Base-by-base conservation (phyloP, 2,888 invertebrate genomes). In the Cosmia trapezina region DNA sequence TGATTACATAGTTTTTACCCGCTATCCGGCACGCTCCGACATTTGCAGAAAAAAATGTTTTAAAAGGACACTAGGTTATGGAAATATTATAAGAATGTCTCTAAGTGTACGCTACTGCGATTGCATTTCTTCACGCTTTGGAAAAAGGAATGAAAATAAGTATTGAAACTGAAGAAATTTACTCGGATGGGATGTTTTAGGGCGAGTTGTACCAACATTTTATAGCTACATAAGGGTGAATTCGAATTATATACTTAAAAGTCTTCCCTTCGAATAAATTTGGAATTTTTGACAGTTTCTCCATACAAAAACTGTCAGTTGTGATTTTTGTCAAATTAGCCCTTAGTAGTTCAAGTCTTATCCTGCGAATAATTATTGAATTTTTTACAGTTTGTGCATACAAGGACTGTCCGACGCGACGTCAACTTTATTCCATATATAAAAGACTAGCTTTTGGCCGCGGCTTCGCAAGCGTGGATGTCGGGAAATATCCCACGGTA, bases 1-100 rank as follows among this genome's bases (percentile, higher is more conserved):
- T 86, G 68, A 86, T 87, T 86, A 90, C 87, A 87, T 83, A 64
- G 87, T 90, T 91, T 89, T 90, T 90, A 77, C 78, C 59, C 80
- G 83, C 85, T 59, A 79, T 80, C 84, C 86, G 80, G 86, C 87
- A 87, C 89, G 87, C 89, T 88, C 80, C 71, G 75, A 45, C 80
- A 77, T 84, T 79, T 41, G 68, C 37, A 76, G 73, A 78, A 84
- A 85, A 84, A 84, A 82, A 73, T 47, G 33, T 57, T 72, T 61
- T 81, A 70, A 68, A 80, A 73, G 78, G 84, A 81, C 85, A 78
- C 80, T 64, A 11, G 76, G 60, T 84, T 83, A 78, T 78, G 76
- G 75, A 82, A 86, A 86, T 83, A 84, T 86, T 78, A 68, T 60
- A 80, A 67, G 70, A 83, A 81, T 81, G 72, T 41, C 63, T 81